Evolutionary conservation across 2,888 invertebrate genomes (phyloP), one percentile per base, ranked within the genome.

Genomic region (Drosophila neoperkinsi): DNA sequence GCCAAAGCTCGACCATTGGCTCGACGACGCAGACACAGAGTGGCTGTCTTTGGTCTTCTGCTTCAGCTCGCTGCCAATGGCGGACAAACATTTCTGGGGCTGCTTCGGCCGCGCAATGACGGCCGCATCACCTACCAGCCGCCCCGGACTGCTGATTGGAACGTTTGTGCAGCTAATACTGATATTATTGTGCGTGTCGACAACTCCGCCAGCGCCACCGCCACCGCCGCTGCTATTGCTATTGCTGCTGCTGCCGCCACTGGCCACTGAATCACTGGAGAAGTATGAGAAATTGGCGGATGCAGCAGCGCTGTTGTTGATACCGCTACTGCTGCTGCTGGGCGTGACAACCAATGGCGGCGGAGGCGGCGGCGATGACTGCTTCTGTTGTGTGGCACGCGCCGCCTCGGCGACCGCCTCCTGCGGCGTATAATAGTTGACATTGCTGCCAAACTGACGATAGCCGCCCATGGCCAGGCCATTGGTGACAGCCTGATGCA

Each of bases 11-110:
- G 88, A 62, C 90, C 88, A 89, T 63, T 74, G 84, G 66, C 68
- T 83, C n/a, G 81, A 38, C 38, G 70, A 34, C 38, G 70, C 52
- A 68, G 88, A 60, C 55, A 46, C 46, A 46, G 81, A 62, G 31
- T 91, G 88, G 57, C 77, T 86, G 69, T 93, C 92, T 79, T 92
- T 92, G 66, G 92, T 90, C 79, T 91, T 91, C 68, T 93, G 93
- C 69, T 93, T 93, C 31, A 93, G 79, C 85, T 93, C 93, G 82
- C 93, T 93, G 16, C 93, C 93, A 74, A 93, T 93, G 28, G 93
- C 93, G 4, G 93, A 93, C 46, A 92, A 84, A 61, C 91, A 93
- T 74, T 92, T 92, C 11, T 84, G 86, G 0, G 82, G 62, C 31
- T 87, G 83, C 49, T 86, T 79, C 7, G 92, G 92, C 28, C 92